Base-by-base conservation (phyloP, 1,140 invertebrate species). In the Drosophila jambulina region DNA sequence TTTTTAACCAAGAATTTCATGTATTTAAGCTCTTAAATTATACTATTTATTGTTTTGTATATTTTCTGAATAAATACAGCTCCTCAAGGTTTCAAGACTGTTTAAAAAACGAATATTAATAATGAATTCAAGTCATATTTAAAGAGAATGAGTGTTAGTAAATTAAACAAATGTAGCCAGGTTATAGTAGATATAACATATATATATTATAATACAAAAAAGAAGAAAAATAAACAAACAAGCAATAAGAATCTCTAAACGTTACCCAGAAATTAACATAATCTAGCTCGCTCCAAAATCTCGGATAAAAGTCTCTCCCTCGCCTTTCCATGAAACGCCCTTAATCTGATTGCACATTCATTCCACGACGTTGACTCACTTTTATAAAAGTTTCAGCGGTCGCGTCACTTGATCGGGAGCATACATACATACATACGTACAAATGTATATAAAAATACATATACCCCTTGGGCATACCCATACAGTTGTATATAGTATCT, bases 341-440 rank as follows among this genome's bases (percentile, higher is more conserved):
- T 48, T 38, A 40, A 69, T 36, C 38, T 68, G 68, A 70, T 71
- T 49, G 29, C 27, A 32, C 23, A 36, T 51, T 70, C 36, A 71
- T 60, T 29, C 19, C 46, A 19, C 45, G n/a, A 21, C 32, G 71
- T 60, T 74, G 71, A 75, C 71, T 75, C 71, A 75, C 48, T 74
- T 54, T 40, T 53, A 54, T 61, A 56, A 43, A 72, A 72, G 45
- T 72, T 71, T 71, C 51, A 71, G 56, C 56, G 51, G 38, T 77
- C 61, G 48, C 74, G 74, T 77, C 74, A 77, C 62, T 77, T 67
- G 64, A 78, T 68, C 54, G 63, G 43, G 19, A 17, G 13, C 32
- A 32, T 9, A 51, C 6, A 40, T 12, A 54, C 5, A 48, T 17
- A 25, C 1, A 48, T 25, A 25, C 3, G n/a, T 19, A 17, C 2